Evolutionary conservation across 1,140 invertebrate species (phyloP).

Genomic region (Kradibia gibbosae): DNA sequence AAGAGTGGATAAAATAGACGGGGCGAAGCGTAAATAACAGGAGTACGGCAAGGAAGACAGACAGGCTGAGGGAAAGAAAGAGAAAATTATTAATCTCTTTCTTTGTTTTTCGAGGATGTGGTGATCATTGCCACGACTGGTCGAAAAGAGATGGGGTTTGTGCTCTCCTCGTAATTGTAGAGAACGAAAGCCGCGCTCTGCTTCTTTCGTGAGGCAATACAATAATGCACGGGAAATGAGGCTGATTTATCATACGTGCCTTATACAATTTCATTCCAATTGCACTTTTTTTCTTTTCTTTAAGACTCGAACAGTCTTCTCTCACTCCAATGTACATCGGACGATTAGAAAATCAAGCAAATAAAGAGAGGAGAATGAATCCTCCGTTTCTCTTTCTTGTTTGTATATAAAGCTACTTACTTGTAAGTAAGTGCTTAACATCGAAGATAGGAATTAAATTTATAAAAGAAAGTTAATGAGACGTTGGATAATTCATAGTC

Average conservation of each 20-base stretch:
- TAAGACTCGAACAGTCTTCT: no score
- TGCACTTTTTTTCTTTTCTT: no score
- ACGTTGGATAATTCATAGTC: no score
- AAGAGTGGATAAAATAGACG: not conserved
- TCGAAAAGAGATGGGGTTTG: not conserved
- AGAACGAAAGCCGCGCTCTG: not conserved
- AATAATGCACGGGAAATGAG: conserved; percentile 6
- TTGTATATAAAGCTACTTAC: no score
- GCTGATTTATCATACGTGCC: not conserved
- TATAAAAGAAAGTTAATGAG: no score
- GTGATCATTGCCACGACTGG: not conserved
- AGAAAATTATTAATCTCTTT: not conserved
- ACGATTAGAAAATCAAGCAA: no score
- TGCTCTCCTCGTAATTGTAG: not conserved
- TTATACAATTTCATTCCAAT: not conserved
- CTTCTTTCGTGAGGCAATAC: not conserved
- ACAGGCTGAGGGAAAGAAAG: not conserved
- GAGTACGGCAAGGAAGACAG: not conserved
- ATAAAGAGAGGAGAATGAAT: no score
- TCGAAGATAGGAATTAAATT: no score
- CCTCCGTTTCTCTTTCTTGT: no score
- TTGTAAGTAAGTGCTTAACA: no score
- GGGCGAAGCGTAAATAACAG: not conserved
- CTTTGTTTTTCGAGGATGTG: not conserved
- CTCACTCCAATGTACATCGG: no score